Evolutionary conservation across 2,113 vertebrate species (phyloP), one percentile per base, ranked within the genome.

Genomic region (Willisornis vidua): DNA sequence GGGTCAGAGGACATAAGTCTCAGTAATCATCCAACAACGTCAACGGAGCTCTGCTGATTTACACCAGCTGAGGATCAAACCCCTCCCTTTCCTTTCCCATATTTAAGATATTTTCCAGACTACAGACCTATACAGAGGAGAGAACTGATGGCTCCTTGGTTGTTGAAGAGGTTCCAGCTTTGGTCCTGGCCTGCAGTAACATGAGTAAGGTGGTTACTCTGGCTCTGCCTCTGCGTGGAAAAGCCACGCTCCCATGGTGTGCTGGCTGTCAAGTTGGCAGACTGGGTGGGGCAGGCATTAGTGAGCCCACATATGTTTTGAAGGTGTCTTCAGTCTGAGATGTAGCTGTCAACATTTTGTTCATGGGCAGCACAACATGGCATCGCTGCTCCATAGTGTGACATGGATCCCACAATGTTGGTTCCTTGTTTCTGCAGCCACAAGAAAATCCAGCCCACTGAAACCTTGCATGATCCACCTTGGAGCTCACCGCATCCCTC

Each of bases 1-100:
- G 96, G 95, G 94, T 96, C 95, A 97, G 94, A 94, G 95, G 96
- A 95, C 91, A 57, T 86, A 77, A 96, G 94, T 84, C 89, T 96
- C 89, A 93, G 93, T 67, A 92, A 95, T 84, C 39, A 0, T 95
- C 94, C 96, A 94, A 94, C 93, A 95, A 90, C 63, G 94, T 96
- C 96, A 97, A 16, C 80, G 67, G 78, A 88, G 59, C 85, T 83
- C 63, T 0, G 74, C 4, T 95, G 93, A 97, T 97, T 94, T 96
- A 89, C 95, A 96, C 93, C 93, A 97, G 95, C 95, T 95, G 94
- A 97, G 93, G 62, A 93, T 93, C 94, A 91, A 79, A 68, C 66
- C 81, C 78, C 87, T 96, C 95, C 95, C 86, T 95, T 95, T 95
- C 88, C 96, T 93, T 86, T 96, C 52, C 87, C 67, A 48, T 96